These are phyloP conservation scores for Nansenia antarctica DNA, from an alignment of 2,113 vertebrate species.

Conservation along the genomic window DNA sequence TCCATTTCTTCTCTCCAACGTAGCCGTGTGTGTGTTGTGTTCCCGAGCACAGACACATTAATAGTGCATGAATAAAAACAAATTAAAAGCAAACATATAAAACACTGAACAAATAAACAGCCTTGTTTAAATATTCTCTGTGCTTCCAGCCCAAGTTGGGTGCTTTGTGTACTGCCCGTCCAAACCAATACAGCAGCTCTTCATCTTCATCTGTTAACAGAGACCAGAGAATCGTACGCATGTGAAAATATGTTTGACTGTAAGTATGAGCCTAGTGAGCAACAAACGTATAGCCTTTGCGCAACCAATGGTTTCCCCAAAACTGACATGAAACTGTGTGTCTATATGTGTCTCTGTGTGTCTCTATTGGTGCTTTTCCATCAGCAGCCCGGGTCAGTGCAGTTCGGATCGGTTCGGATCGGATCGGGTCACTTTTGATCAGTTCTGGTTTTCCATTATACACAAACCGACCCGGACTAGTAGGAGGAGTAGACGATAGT, in stretches of 20 bases:
- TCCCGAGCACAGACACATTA: slow-evolving; percentile 60
- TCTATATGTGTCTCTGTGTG: too few relatives aligned
- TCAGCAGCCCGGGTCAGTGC: too few relatives aligned
- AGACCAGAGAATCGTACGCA: background rate
- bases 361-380: too few relatives aligned
- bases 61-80: slow-evolving; percentile 59
- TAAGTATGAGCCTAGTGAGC: too few relatives aligned
- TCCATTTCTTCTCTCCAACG: slow-evolving; percentile 34
- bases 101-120: slow-evolving; percentile 39
- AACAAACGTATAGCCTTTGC: too few relatives aligned
- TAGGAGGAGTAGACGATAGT: too few relatives aligned
- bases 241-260: background rate
- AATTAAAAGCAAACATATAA: slow-evolving; percentile 49
- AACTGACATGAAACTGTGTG: too few relatives aligned
- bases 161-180: slow-evolving; percentile 41
- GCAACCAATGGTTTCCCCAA: too few relatives aligned
- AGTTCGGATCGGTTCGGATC: too few relatives aligned
- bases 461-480: too few relatives aligned
- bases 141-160: slow-evolving; percentile 53
- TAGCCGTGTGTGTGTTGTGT: slow-evolving; percentile 63
- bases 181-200: slow-evolving; percentile 52
- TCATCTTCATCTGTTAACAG: background rate
- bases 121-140: slow-evolving; percentile 57
- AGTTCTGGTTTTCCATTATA: too few relatives aligned
- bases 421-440: too few relatives aligned